Percentiles rank a stretch among this genome's conserved stretches.
phyloP scores from a whole-genome alignment of 2,113 vertebrate species.

The Nothobranchius kuhntae region DNA sequence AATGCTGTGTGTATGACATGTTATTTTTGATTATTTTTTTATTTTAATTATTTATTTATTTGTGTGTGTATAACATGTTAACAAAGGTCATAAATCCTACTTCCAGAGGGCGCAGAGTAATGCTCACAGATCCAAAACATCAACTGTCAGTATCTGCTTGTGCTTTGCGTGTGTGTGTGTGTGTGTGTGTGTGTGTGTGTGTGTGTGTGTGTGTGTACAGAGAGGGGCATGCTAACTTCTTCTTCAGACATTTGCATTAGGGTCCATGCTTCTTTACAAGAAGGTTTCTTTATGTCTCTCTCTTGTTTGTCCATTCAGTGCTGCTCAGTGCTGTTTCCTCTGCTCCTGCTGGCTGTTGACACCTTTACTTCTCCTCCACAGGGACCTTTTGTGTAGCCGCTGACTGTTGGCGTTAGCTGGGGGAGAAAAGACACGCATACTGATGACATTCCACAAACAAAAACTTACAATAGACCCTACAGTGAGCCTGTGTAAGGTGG shows the following conservation, averaged over 20 bases:
- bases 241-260: conserved; percentile 80
- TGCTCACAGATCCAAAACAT: conserved; percentile 62
- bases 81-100: conserved; percentile 44
- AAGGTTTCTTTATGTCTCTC: conserved; percentile 77
- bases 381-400: conserved; percentile 87
- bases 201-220: conserved; percentile 77
- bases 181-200: conserved; percentile 32
- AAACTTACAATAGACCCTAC: background rate
- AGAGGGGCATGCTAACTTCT: conserved; percentile 80
- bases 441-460: conserved; percentile 52
- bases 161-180: conserved; percentile 80
- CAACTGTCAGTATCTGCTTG: conserved; percentile 74
- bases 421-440: conserved; percentile 41
- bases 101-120: conserved; percentile 78
- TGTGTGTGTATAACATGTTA: conserved; percentile 7
- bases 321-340: conserved; percentile 82
- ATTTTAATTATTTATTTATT: too few relatives aligned
- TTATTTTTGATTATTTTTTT: too few relatives aligned
- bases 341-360: conserved; percentile 67
- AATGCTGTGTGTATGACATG: conserved; percentile 11
- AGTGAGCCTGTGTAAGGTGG: background rate
- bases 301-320: conserved; percentile 57
- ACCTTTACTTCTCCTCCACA: conserved; percentile 76
- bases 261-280: conserved; percentile 80
- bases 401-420: conserved; percentile 81